Conservation (phyloP, 2,888 invertebrate species). For the Cephalotes varians region DNA sequence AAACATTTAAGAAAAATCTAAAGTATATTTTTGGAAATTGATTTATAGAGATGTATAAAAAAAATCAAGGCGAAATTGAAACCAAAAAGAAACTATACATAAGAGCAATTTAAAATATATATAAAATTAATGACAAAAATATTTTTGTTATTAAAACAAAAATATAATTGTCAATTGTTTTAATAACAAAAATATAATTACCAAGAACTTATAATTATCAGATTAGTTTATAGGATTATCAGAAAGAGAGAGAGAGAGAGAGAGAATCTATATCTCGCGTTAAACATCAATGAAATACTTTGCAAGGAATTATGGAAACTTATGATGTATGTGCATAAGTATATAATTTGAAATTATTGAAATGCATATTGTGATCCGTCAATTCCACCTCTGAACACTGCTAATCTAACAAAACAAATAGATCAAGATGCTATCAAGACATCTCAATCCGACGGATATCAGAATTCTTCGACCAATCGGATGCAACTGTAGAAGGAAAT, state of each 20-base stretch:
- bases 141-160: neutral
- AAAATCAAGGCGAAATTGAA: neutral
- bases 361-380: neutral
- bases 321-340: neutral
- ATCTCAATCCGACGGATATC: slow-evolving; percentile 11
- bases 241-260: no score
- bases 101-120: neutral
- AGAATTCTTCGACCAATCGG: slow-evolving; percentile 3
- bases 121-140: neutral
- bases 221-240: neutral
- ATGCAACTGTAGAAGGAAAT: neutral
- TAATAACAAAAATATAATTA: neutral
- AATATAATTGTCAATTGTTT: neutral
- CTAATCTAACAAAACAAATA: slow-evolving; percentile 26
- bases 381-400: slow-evolving; percentile 22
- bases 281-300: neutral
- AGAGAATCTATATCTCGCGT: neutral
- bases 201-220: neutral
- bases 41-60: neutral
- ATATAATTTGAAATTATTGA: neutral
- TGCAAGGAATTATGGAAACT: neutral
- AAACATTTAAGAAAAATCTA: neutral
- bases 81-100: neutral
- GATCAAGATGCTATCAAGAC: slow-evolving; percentile 9
- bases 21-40: neutral